These are phyloP conservation scores for Drosophila mercatorum DNA, from an alignment of 2,888 invertebrate species.

Conservation along the genomic window DNA sequence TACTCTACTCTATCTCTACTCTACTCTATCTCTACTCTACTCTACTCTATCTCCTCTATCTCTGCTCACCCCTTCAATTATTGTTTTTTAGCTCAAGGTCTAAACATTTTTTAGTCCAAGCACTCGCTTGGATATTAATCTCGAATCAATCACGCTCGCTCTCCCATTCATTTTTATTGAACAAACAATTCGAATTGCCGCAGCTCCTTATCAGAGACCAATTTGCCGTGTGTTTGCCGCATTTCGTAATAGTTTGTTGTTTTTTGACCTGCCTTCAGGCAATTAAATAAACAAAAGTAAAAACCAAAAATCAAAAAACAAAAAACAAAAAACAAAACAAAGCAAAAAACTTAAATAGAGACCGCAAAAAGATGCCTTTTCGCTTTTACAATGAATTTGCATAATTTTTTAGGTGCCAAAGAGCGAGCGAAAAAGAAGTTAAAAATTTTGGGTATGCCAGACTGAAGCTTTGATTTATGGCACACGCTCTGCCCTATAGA, in stretches of 20 bases:
- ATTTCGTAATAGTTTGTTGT: conserved; percentile 32
- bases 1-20: background rate
- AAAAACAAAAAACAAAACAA: too few relatives aligned
- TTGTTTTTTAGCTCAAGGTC: conserved; percentile 46
- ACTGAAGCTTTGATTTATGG: conserved; percentile 37
- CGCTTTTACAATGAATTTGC: conserved; percentile 73
- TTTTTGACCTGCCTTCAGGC: conserved; percentile 12
- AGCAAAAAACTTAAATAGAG: conserved; percentile 6
- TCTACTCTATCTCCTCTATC: background rate
- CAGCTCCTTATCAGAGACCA: conserved; percentile 3
- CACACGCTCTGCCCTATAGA: background rate
- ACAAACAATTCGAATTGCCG: conserved; percentile 15
- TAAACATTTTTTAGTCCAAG: conserved; percentile 6
- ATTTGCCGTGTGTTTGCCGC: background rate
- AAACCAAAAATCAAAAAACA: conserved; percentile 8
- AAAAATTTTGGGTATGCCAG: conserved; percentile 22
- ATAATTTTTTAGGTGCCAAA: conserved; percentile 58
- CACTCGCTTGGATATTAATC: conserved; percentile 29
- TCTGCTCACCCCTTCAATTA: background rate
- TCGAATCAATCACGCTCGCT: conserved; percentile 12
- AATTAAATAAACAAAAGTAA: conserved; percentile 56
- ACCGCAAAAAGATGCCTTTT: conserved; percentile 54
- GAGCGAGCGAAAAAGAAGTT: conserved; percentile 36
- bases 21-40: background rate
- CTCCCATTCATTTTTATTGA: conserved; percentile 9